These are phyloP conservation scores for Axea sp. DNA, from an alignment of 2,888 invertebrate species.

Conservation along the genomic window DNA sequence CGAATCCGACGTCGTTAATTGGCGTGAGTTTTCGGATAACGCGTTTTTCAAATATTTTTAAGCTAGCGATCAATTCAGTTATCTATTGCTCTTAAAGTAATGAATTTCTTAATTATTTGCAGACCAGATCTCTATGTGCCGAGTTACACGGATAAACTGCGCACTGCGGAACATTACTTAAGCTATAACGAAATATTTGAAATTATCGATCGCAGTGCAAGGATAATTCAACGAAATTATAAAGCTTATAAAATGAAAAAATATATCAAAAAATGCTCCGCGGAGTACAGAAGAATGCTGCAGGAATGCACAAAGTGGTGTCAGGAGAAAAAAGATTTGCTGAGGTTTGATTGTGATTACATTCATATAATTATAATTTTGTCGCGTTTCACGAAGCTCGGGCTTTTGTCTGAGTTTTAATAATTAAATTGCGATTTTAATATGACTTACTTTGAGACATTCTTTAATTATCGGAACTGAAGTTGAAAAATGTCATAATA, in stretches of 20 bases:
- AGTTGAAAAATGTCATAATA: conserved; percentile 1
- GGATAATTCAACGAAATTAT: conserved; percentile 85
- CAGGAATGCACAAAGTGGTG: conserved; percentile 81
- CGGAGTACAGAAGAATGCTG: conserved; percentile 80
- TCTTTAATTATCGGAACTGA: neutral
- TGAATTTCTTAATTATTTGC: conserved; percentile 38
- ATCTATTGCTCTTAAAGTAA: conserved; percentile 1
- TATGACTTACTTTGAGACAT: conserved; percentile 1
- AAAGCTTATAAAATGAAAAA: conserved; percentile 82
- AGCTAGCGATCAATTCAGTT: neutral
- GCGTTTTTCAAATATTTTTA: neutral
- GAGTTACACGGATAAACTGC: conserved; percentile 83
- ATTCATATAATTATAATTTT: conserved; percentile 25
- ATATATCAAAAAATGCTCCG: conserved; percentile 80
- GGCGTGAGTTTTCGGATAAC: conserved; percentile 10
- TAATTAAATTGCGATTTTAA: conserved; percentile 20
- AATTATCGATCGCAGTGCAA: conserved; percentile 80
- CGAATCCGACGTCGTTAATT: conserved; percentile 3
- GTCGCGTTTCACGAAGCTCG: neutral
- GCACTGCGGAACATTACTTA: conserved; percentile 84
- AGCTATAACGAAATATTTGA: conserved; percentile 84
- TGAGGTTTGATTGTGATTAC: conserved; percentile 18
- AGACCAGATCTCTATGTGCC: conserved; percentile 82
- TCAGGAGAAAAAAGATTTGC: conserved; percentile 69
- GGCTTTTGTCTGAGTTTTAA: neutral